Evolutionary conservation across 1,140 invertebrate genomes (phyloP).

Genomic region (Saccostrea echinata): DNA sequence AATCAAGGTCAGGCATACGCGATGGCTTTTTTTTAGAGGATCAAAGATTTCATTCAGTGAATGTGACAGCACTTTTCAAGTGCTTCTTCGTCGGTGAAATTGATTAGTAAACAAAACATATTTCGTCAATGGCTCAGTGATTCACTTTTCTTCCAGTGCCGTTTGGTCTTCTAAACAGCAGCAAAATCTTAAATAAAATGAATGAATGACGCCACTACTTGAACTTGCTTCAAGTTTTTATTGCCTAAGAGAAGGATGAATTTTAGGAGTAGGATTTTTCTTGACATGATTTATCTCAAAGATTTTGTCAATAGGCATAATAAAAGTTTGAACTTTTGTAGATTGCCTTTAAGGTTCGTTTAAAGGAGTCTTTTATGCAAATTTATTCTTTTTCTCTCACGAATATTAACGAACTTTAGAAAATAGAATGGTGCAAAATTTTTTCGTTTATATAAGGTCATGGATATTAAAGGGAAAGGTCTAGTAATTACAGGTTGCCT

Average conservation of each 20-base stretch:
- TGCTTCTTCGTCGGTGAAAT: too few relatives aligned
- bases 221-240: not conserved
- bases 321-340: not conserved
- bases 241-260: not conserved
- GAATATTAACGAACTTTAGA: not conserved
- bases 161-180: too few relatives aligned
- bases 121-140: not conserved
- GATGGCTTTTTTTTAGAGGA: too few relatives aligned
- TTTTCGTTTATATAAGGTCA: not conserved
- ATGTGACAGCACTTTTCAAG: too few relatives aligned
- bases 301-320: not conserved
- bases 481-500: too few relatives aligned
- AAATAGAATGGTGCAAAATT: not conserved
- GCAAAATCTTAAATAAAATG: not conserved
- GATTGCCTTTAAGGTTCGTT: not conserved
- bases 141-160: not conserved
- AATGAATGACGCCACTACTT: conserved; percentile 6
- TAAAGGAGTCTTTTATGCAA: conserved; percentile 18
- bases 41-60: too few relatives aligned
- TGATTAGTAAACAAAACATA: too few relatives aligned
- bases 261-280: conserved; percentile 2
- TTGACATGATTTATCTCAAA: conserved; percentile 10
- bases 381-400: not conserved
- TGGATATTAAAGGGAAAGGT: not conserved
- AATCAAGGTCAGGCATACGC: too few relatives aligned